Base-by-base conservation (phyloP, 2,888 invertebrate genomes). In the Pycnomerus fuliginosus region DNA sequence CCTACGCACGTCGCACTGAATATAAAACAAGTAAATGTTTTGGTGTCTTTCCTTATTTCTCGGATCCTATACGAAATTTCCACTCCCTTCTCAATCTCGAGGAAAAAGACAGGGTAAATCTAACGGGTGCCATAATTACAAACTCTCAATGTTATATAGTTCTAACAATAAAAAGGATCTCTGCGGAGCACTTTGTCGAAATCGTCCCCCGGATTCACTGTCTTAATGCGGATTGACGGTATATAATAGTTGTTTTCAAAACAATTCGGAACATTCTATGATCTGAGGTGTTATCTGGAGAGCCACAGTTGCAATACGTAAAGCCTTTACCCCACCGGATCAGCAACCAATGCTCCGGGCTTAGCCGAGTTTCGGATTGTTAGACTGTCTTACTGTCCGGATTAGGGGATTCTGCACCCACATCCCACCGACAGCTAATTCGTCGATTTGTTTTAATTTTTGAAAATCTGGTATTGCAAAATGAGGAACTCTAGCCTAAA, bases 191-290 rank as follows among this genome's bases (percentile, higher is more conserved):
- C 41, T 46, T 46, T 41, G 27, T 27, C 24, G 41, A 41, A 46
- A 32, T 44, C 36, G 32, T 41, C 17, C n/a, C n/a, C 33, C 25
- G 43, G 38, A 50, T 41, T 36, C 39, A 24, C 24, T 17, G 44
- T 34, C 52, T 52, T 48, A 52, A 49, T 44, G 42, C 46, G 48
- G 49, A 52, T 48, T 49, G 53, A 49, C 50, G 52, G 50, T 48
- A 45, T 53, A 57, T 57, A 58, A 58, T 53, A 56, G 55, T 52
- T 56, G 56, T 55, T 58, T 52, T 48, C 49, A 55, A 58, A 56
- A 55, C 57, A 59, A 51, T 56, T 52, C 46, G 32, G 45, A 46
- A 35, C 41, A 40, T 42, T 47, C 45, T 54, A 55, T 56, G 56
- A 57, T 57, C 56, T 46, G 46, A 44, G 42, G 53, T 51, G 56